Evolutionary conservation across 2,888 invertebrate species (phyloP), one percentile per base, ranked within the genome.

Genomic region (Hemicrepidius hirtus): DNA sequence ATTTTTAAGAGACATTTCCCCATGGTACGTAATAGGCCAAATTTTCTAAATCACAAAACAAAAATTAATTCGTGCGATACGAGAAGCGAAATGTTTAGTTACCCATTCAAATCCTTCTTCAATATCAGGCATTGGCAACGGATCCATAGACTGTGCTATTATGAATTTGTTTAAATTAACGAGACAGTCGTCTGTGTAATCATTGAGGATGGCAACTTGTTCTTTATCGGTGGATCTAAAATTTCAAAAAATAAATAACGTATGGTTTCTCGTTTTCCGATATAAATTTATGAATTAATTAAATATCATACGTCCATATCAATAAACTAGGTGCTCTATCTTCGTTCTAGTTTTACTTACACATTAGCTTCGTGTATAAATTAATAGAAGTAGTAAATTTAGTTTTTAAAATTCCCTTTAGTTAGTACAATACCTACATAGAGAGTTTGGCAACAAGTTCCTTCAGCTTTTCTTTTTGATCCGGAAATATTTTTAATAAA

Each of bases 11-110:
- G 83, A 86, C 68, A 90, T 78, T 85, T 87, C 87, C 0, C 90
- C 90, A 76, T 89, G 88, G 82, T 89, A 89, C 0, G 87, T 88
- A 44, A 89, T 83, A 64, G 87, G 79, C 12, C 88, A 7, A 1
- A 87, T 85, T 78, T 84, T 86, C 50, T 50, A 50, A 13, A 40
- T 1, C n/a, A 40, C 32, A 9, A 9, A 32, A 9, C 32, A 32
- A 2, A 32, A 32, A 28, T 28, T 3, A 28, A 6, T 28, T 28
- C 6, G 3, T 28, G 28, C 6, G 28, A 6, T 28, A 37, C 10
- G 10, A 24, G 5, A 50, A 3, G 10, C 21, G 21, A n/a, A 10
- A 1, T 50, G 4, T 40, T n/a, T 57, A 57, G 13, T 18, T 28
- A 66, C 66, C 32, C 28, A 66, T 46, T 37, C 16, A 13, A 60